Percentiles rank a stretch among this genome's conserved stretches.
Conservation (phyloP, 1,140 invertebrate species). For the Battus philenor region DNA sequence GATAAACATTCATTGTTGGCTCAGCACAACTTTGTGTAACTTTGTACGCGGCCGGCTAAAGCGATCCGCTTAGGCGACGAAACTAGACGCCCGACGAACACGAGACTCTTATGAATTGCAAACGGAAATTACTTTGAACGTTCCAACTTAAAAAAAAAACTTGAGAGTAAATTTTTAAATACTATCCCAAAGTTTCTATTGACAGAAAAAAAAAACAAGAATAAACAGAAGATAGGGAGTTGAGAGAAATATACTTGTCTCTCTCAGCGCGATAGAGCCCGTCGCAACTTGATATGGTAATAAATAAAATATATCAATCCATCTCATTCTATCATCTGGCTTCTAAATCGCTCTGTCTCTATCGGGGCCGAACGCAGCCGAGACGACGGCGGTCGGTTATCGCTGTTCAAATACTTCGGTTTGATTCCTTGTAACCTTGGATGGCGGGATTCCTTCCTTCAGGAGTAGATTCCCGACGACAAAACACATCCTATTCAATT, state of each 20-base stretch:
- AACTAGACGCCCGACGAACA: neutral
- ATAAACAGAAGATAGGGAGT: constrained; percentile 18
- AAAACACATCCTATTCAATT: no score
- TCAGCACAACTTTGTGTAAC: constrained; percentile 11
- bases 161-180: constrained; percentile 3
- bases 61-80: constrained; percentile 1
- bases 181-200: neutral
- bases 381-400: constrained; percentile 48
- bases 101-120: constrained; percentile 1
- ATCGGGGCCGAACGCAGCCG: constrained; percentile 39
- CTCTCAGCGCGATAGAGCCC: constrained; percentile 34
- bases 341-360: constrained; percentile 19
- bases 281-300: constrained; percentile 64
- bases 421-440: constrained; percentile 67
- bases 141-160: neutral
- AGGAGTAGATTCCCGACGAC: no score
- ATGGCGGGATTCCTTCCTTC: constrained; percentile 44
- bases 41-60: constrained; percentile 8
- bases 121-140: neutral
- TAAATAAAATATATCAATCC: constrained; percentile 58
- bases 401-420: constrained; percentile 63
- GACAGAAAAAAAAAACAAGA: constrained; percentile 1
- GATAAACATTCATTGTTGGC: constrained; percentile 12
- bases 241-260: constrained; percentile 39
- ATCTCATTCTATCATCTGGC: constrained; percentile 26